Base-by-base conservation (phyloP, 2,888 invertebrate species). In the Hypomecis punctinalis region DNA sequence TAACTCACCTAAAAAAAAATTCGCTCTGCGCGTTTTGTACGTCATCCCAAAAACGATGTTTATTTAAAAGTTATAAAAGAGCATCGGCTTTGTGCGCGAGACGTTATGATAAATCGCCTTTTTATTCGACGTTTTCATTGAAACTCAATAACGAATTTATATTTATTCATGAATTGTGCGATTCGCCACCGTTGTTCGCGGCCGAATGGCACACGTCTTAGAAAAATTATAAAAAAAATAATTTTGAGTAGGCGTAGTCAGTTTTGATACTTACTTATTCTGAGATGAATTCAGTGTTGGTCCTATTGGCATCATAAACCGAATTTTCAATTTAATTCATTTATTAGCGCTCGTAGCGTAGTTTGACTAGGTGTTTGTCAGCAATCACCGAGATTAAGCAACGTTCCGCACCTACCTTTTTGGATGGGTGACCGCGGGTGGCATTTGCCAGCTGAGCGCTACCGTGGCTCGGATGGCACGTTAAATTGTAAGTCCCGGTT, bases 51-150 rank as follows among this genome's bases (percentile, higher is more conserved):
- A 90, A 90, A 88, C 81, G 84, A 89, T 91, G 91, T 92, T 91
- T 91, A 92, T 92, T 92, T 92, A 92, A 89, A 89, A 81, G 83
- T 82, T 89, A 88, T 91, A 89, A 90, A 91, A 89, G 88, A 86
- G 72, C 78, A 77, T 81, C 79, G 63, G 75, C 75, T 71, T 80
- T 88, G 86, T 86, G 74, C 83, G 73, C 75, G 64, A 76, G 84
- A 85, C 84, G 73, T 87, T 90, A 89, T 93, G 93, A 93, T 93
- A 89, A 89, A 93, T 93, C 87, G 82, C 80, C 79, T 88, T 91
- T 93, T 92, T 90, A 92, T 92, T 87, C 86, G 86, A 85, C 84
- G 78, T 81, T 86, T 88, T 87, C 79, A 89, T 90, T 88, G 78
- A 86, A 89, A 87, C 85, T 83, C 86, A 89, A 90, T 90, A 90